Evolutionary conservation across 1,140 invertebrate genomes (phyloP).

Genomic region (Myzus persicae): DNA sequence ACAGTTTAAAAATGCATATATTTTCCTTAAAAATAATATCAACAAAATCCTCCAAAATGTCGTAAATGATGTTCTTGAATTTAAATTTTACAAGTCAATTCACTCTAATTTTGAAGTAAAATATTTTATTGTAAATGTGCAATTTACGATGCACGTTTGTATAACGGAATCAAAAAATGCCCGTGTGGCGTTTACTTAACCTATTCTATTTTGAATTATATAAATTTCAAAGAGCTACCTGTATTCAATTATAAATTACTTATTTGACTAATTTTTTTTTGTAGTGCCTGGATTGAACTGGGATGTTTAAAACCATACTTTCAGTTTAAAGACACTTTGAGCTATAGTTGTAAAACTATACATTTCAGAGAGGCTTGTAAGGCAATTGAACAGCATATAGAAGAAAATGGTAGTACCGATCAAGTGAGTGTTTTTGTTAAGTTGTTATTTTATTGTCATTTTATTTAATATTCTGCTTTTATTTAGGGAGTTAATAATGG

Average conservation of each 20-base stretch:
- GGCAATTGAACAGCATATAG: conserved; percentile 85
- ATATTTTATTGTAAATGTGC: too few species aligned
- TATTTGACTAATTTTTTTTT: conserved; percentile 61
- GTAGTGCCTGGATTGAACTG: conserved; percentile 90
- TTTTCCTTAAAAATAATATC: too few species aligned
- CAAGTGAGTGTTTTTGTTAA: not conserved
- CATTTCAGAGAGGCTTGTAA: conserved; percentile 85
- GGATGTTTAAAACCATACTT: conserved; percentile 84
- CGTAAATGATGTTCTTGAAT: too few species aligned
- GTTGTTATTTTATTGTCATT: not conserved
- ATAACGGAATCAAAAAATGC: too few species aligned
- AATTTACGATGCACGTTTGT: too few species aligned
- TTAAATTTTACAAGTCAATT: too few species aligned
- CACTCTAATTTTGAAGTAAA: too few species aligned
- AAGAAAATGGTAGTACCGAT: conserved; percentile 66
- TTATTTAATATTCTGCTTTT: not conserved
- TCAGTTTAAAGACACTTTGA: conserved; percentile 80
- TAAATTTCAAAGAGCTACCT: not conserved
- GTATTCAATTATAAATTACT: not conserved
- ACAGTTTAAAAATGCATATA: too few species aligned
- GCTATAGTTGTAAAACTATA: conserved; percentile 79
- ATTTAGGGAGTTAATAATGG: conserved; percentile 1
- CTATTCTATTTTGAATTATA: not conserved
- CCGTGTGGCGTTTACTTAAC: too few species aligned
- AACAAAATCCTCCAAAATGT: too few species aligned